Evolutionary conservation across 2,888 invertebrate genomes (phyloP).

Genomic region (Oasisia sp.): DNA sequence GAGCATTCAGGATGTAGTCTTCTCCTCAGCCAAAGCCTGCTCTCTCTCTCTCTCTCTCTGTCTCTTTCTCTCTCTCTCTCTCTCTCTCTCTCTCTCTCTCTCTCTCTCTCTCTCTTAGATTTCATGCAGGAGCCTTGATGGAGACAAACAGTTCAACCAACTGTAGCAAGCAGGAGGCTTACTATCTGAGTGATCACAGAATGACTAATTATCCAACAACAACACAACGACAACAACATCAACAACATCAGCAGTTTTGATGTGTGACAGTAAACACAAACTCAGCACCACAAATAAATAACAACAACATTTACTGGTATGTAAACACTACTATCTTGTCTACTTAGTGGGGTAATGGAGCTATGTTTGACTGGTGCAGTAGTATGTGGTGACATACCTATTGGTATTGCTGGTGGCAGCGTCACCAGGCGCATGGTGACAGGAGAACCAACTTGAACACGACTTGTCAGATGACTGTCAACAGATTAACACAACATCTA

Average conservation of each 20-base stretch:
- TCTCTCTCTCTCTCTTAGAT: neutral
- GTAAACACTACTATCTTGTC: neutral
- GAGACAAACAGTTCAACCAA: neutral
- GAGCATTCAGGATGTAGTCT: too few relatives aligned
- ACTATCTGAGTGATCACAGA: neutral
- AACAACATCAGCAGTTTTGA: neutral
- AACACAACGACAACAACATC: neutral
- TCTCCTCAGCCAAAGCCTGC: neutral
- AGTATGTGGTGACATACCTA: neutral
- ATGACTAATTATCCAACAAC: neutral
- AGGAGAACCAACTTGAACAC: constrained; percentile 66
- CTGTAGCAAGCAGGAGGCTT: neutral
- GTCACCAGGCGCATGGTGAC: constrained; percentile 61
- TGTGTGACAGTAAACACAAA: neutral
- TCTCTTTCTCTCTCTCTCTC: neutral
- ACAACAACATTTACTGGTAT: neutral
- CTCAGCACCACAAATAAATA: neutral
- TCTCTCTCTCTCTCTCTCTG: neutral
- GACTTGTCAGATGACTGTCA: constrained; percentile 59
- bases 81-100: neutral
- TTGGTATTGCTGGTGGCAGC: constrained; percentile 52
- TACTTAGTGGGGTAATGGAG: neutral
- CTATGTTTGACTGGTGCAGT: neutral
- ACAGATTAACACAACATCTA: neutral
- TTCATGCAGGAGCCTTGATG: neutral